These are phyloP conservation scores for Zeugodacus cucurbitae DNA, from an alignment of 1,140 invertebrate species.

Conservation along the genomic window DNA sequence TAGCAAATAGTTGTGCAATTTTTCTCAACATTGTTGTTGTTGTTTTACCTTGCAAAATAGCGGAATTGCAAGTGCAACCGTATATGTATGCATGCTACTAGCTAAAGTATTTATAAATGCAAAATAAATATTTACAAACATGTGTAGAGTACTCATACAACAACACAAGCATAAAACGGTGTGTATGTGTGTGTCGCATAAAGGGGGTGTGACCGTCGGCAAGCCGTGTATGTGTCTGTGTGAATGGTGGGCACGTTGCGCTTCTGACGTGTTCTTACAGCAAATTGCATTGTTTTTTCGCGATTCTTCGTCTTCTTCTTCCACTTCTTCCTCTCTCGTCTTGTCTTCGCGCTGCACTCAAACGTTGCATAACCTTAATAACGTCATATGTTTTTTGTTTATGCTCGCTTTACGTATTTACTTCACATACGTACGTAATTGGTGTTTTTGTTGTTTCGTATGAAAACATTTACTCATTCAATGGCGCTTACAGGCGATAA, in stretches of 20 bases:
- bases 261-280: neutral
- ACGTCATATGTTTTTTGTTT: constrained; percentile 2
- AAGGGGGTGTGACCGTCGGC: neutral
- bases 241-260: neutral
- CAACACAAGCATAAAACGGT: neutral
- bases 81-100: neutral
- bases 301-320: neutral
- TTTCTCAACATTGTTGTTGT: neutral
- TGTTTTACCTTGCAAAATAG: neutral
- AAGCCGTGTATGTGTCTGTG: neutral
- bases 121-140: constrained; percentile 14
- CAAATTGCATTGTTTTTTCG: neutral
- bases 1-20: constrained; percentile 9
- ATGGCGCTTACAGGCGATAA: neutral
- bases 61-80: neutral
- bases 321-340: neutral
- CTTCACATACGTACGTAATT: neutral
- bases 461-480: constrained; percentile 4
- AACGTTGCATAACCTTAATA: neutral
- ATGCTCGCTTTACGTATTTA: neutral
- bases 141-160: neutral
- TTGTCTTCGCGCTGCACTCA: neutral
- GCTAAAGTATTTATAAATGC: neutral
- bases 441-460: neutral
- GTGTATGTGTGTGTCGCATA: neutral